Percentiles rank a stretch among this genome's conserved stretches.
Conservation (phyloP, 1,140 invertebrate species). For the Planococcus citri region DNA sequence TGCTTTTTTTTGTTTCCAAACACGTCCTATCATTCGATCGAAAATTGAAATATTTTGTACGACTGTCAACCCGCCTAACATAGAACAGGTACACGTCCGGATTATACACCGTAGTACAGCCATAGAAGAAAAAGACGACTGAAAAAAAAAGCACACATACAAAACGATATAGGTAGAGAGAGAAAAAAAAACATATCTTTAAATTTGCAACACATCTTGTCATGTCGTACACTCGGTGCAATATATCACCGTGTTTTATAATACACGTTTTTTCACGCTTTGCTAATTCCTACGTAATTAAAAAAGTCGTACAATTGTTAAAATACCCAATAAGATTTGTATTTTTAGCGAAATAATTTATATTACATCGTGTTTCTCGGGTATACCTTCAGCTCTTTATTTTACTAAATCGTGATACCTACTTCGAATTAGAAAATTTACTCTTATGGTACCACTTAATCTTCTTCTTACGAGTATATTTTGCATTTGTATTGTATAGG, state of each 20-base stretch:
- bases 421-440: not conserved
- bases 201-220: not conserved
- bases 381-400: too few relatives aligned
- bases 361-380: not conserved
- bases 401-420: not conserved
- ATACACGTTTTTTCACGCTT: constrained; percentile 2
- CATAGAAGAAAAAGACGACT: too few relatives aligned
- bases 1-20: too few relatives aligned
- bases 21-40: not conserved
- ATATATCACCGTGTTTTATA: not conserved
- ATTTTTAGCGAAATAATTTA: not conserved
- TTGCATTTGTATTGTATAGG: too few relatives aligned
- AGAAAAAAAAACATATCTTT: not conserved
- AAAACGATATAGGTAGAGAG: too few relatives aligned
- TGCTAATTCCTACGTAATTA: constrained; percentile 7
- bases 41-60: constrained; percentile 2
- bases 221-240: not conserved
- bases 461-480: not conserved
- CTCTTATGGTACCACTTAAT: not conserved
- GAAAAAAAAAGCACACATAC: too few relatives aligned
- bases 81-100: too few relatives aligned
- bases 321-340: not conserved
- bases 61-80: not conserved
- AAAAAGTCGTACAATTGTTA: not conserved
- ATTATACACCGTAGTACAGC: too few relatives aligned